Conservation (phyloP, 2,797 vertebrate species). For the Poeciliopsis paucimaculata region DNA sequence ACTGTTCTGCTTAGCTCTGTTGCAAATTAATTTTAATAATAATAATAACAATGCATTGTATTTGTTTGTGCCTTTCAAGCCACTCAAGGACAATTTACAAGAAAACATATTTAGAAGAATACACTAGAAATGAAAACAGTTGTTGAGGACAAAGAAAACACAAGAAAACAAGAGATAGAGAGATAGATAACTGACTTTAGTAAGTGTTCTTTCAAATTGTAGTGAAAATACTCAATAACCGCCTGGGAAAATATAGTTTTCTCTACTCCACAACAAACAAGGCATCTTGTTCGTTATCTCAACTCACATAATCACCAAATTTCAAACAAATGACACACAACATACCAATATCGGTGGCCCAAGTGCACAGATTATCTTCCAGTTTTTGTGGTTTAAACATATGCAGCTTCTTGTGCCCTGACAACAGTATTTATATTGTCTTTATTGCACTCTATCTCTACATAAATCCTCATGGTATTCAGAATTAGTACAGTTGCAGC, state of each 20-base stretch:
- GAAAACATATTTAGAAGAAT: too few species aligned
- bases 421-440: background rate
- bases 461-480: background rate
- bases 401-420: background rate
- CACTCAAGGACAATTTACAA: too few species aligned
- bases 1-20: background rate
- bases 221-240: background rate
- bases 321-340: background rate
- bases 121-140: too few species aligned
- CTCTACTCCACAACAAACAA: background rate
- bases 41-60: too few species aligned
- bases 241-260: background rate
- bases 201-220: background rate
- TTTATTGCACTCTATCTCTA: background rate
- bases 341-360: background rate
- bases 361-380: too few species aligned
- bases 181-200: background rate
- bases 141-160: too few species aligned
- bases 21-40: background rate
- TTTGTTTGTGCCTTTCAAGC: too few species aligned
- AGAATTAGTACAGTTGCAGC: background rate
- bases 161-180: too few species aligned
- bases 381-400: background rate
- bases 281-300: background rate
- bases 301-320: background rate